Percentiles rank a stretch among this genome's conserved stretches.
Conservation (phyloP, 2,888 invertebrate genomes). For the Pristionchus arcanus region DNA sequence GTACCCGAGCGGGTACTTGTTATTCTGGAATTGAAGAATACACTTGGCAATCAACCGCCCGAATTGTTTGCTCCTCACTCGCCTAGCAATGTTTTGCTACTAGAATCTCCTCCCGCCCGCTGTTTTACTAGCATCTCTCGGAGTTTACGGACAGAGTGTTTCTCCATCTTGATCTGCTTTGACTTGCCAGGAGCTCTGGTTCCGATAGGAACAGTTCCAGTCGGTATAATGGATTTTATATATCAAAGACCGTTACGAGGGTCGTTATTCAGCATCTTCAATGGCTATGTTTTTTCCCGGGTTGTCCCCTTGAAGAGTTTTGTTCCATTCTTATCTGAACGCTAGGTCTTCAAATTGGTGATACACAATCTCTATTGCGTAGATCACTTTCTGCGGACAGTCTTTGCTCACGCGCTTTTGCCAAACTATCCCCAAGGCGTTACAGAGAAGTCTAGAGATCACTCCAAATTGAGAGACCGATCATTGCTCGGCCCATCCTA, state of each 20-base stretch:
- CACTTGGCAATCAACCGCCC: conserved; percentile 18
- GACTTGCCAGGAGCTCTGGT: not conserved
- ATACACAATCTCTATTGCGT: not conserved
- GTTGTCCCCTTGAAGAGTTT: too few species aligned
- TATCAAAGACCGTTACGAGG: too few species aligned
- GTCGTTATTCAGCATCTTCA: too few species aligned
- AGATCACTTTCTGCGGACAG: not conserved
- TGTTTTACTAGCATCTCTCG: conserved; percentile 4
- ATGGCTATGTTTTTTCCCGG: too few species aligned
- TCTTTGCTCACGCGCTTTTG: conserved; percentile 4
- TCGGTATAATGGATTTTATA: too few species aligned
- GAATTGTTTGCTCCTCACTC: conserved; percentile 21
- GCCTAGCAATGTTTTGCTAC: not conserved
- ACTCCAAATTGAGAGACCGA: not conserved
- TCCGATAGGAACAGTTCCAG: not conserved
- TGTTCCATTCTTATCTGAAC: too few species aligned
- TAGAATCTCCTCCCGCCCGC: not conserved
- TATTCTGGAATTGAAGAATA: conserved; percentile 24
- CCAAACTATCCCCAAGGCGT: not conserved
- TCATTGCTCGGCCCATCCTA: not conserved
- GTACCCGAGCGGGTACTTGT: not conserved
- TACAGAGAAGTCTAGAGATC: not conserved
- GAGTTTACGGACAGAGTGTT: not conserved
- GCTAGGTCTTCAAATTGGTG: too few species aligned
- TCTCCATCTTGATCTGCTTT: not conserved